These are phyloP conservation scores for Merluccius polli DNA, from an alignment of 2,797 vertebrate genomes.

Conservation along the genomic window DNA sequence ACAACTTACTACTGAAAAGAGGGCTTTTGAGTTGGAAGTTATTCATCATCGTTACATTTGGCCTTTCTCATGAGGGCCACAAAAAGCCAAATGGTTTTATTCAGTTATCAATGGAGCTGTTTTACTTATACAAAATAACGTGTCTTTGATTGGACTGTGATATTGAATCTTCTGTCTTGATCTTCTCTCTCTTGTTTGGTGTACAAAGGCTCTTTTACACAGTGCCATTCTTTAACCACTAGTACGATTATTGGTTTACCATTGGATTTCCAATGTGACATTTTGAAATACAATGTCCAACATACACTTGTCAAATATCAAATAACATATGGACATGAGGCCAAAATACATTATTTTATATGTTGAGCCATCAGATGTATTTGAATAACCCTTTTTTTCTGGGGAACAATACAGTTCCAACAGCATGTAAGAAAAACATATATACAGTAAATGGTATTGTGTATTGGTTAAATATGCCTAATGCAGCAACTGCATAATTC, in stretches of 20 bases:
- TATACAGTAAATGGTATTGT: not conserved
- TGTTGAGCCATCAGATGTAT: not conserved
- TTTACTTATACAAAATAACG: slow-evolving; percentile 31
- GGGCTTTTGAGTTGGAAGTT: slow-evolving; percentile 37
- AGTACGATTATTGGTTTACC: not conserved
- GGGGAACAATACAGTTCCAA: not conserved
- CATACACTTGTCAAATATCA: not conserved
- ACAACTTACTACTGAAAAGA: slow-evolving; percentile 63
- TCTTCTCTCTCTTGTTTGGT: not conserved
- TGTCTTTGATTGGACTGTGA: slow-evolving; percentile 39
- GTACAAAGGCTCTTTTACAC: slow-evolving; percentile 2
- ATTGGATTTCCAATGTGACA: not conserved
- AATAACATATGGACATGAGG: not conserved
- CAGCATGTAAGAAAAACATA: not conserved
- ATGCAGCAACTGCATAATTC: not conserved
- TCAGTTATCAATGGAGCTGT: slow-evolving; percentile 34
- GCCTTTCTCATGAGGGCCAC: slow-evolving; percentile 46
- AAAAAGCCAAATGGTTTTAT: slow-evolving; percentile 36
- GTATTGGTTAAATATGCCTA: not conserved
- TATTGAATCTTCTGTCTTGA: slow-evolving; percentile 30
- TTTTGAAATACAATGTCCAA: not conserved
- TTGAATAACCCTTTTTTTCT: not conserved
- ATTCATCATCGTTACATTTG: slow-evolving; percentile 50
- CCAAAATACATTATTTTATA: not conserved
- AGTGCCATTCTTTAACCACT: not conserved